These are phyloP conservation scores for Calidris pugnax DNA, from an alignment of 2,113 vertebrate genomes.

Conservation along the genomic window DNA sequence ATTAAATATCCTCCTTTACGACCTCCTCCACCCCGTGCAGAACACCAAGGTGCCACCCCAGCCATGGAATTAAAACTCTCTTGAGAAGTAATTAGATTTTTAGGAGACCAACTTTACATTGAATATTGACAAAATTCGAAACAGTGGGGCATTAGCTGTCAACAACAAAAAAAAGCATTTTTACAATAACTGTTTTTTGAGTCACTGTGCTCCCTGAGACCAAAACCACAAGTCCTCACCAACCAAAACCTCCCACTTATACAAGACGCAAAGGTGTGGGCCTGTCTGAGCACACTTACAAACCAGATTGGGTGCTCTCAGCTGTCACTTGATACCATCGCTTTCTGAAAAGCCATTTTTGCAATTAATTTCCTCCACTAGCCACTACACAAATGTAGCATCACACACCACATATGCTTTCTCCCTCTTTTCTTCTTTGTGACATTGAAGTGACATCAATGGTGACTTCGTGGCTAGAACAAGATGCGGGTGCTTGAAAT, in stretches of 20 bases:
- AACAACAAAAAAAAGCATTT: neutral
- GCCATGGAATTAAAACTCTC: neutral
- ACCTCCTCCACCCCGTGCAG: rapidly evolving
- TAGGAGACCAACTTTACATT: neutral
- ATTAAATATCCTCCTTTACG: neutral
- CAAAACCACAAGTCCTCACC: neutral
- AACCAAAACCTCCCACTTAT: neutral
- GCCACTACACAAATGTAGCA: neutral
- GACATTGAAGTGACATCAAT: neutral
- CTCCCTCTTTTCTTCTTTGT: neutral
- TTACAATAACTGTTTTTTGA: neutral
- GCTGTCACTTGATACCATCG: neutral
- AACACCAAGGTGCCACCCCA: rapidly evolving
- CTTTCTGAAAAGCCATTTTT: neutral
- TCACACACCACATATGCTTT: neutral
- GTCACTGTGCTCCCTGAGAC: neutral
- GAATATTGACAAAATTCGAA: neutral
- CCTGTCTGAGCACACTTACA: neutral
- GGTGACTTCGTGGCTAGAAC: neutral
- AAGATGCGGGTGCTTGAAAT: rapidly evolving
- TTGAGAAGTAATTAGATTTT: neutral
- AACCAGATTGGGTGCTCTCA: neutral
- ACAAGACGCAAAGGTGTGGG: neutral
- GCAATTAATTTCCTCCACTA: neutral
- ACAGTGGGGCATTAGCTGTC: neutral